Evolutionary conservation across 2,797 vertebrate species (phyloP).

Genomic region (Dermochelys coriacea): DNA sequence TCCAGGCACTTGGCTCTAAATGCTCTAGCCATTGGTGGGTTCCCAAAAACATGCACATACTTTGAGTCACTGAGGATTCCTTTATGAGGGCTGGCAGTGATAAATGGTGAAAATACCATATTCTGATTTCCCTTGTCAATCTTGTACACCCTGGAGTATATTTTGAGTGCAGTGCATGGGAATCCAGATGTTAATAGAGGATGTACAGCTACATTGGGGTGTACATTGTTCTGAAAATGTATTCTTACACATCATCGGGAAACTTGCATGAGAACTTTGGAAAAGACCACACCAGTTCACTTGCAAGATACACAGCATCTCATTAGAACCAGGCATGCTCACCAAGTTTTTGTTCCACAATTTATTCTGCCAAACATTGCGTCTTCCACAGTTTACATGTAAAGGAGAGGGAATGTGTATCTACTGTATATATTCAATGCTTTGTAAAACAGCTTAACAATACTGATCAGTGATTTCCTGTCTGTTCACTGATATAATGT

Average conservation of each 20-base stretch:
- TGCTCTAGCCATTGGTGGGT: neutral
- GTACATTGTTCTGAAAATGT: neutral
- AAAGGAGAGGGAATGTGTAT: neutral
- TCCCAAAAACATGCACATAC: neutral
- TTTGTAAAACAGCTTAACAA: neutral
- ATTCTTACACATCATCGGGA: neutral
- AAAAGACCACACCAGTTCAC: neutral
- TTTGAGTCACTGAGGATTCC: neutral
- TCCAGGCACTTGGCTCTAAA: neutral
- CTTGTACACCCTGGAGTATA: neutral
- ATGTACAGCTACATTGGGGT: neutral
- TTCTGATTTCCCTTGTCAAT: neutral
- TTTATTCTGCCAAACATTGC: neutral
- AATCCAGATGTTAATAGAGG: neutral
- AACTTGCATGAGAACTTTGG: neutral
- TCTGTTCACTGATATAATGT: neutral
- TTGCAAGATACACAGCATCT: neutral
- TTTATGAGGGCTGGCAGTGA: neutral
- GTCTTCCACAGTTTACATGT: neutral
- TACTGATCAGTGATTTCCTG: neutral
- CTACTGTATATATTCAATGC: neutral
- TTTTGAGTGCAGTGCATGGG: neutral
- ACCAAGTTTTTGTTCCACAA: neutral
- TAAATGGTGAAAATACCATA: neutral
- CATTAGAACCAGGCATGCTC: neutral